Base-by-base conservation (phyloP, 2,888 invertebrate genomes). In the Gnatocerus cornutus region DNA sequence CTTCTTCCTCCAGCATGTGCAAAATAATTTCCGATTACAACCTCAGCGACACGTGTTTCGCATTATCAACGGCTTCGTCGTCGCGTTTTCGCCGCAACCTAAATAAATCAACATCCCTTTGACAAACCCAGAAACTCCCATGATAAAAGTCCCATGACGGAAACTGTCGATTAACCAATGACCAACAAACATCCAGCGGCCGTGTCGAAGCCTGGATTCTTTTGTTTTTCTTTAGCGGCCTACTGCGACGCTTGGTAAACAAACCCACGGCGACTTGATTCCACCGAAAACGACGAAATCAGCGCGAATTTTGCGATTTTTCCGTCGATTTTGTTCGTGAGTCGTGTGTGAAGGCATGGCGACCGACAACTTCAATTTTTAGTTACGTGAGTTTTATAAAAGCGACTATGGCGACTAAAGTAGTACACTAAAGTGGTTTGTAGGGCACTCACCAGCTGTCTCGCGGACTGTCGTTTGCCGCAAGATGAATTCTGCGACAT, bases 341-440 rank as follows among this genome's bases (percentile, higher is more conserved):
- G 16, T 16, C 30, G 8, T 4, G 7, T 14, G 4, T 6, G 37
- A 43, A 27, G 78, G 79, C 78, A 80, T 80, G 81, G 79, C 80
- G 76, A 78, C 78, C 76, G 65, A 75, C 71, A 63, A 67, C 63
- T 71, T 74, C 73, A 71, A 74, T 77, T 80, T 88, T 89, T 88
- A 89, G 89, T 89, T 89, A 89, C 89, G 89, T 89, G 89, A 88
- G 88, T 87, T 87, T 87, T 87, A 87, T 87, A 87, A 87, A 86
- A 86, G 86, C 87, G 87, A 87, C 88, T 88, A 89, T 89, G 89
- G 89, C 89, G 89, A 88, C 80, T 72, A 37, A 43, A 65, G 39
- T 21, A 27, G 59, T 16, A 48, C 39, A 30, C 9, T 50, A 43
- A 67, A 50, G 33, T 45, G 27, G 73, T 58, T 85, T 76, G 68